phyloP scores from a whole-genome alignment of 2,888 invertebrate genomes.

The Eucriotettix oculatus region DNA sequence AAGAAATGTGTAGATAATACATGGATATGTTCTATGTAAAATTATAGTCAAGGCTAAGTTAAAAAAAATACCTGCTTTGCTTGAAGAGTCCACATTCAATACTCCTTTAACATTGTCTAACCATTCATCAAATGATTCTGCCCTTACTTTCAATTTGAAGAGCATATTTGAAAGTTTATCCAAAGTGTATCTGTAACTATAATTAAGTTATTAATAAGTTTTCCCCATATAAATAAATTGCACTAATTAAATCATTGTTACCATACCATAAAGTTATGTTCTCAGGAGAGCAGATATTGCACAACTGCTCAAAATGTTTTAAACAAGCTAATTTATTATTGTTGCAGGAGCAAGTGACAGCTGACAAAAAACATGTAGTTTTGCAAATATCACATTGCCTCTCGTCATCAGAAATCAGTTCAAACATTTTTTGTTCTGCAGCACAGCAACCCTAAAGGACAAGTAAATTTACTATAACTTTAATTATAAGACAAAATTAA shows the following conservation, averaged over 20 bases:
- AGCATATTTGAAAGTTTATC: constrained; percentile 88
- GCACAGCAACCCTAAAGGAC: constrained; percentile 54
- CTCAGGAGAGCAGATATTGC: constrained; percentile 54
- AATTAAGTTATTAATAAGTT: background rate
- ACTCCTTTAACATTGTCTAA: constrained; percentile 69
- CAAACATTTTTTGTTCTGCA: constrained; percentile 85
- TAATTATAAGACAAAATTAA: no score
- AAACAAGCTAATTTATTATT: constrained; percentile 65
- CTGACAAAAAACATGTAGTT: constrained; percentile 94
- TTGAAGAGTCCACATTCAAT: constrained; percentile 32
- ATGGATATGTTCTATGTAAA: no score
- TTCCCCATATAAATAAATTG: background rate
- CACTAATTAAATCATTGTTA: no score
- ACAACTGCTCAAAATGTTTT: constrained; percentile 69
- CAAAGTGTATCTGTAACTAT: constrained; percentile 64
- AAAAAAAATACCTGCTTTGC: background rate
- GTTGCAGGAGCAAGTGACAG: constrained; percentile 76
- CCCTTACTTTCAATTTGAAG: constrained; percentile 68
- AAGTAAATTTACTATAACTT: no score
- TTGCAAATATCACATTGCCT: constrained; percentile 89
- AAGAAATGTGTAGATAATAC: no score
- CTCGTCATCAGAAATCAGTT: constrained; percentile 87
- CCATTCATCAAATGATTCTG: constrained; percentile 87
- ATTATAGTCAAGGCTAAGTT: no score
- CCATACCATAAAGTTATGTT: constrained; percentile 41